Base-by-base conservation (phyloP, 2,888 invertebrate genomes). In the Drosophila putrida region DNA sequence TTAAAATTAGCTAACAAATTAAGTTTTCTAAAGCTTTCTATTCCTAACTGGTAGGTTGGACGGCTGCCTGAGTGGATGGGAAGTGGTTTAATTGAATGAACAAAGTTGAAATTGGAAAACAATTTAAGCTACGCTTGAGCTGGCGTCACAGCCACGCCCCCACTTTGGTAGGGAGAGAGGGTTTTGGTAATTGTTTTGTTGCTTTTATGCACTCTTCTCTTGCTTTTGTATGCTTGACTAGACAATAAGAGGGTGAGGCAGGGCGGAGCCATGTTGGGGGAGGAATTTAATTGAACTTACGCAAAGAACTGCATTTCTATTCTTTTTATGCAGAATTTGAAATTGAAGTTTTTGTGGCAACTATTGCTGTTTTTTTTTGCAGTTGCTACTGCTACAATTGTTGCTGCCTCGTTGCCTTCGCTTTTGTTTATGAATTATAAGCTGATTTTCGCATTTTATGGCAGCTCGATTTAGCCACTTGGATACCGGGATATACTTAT, bases 221-320 rank as follows among this genome's bases (percentile, higher is more conserved):
- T 3, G 36, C 38, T 39, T 41, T 15, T 62, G 53, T 28, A 63
- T 43, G 71, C 54, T 71, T 70, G 51, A 74, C 50, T 74, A 53
- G 53, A 63, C 64, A 67, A 47, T 6, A 9, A 13, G 25, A 1
- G 20, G 28, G 38, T 20, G 39, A 33, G 43, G 6, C n/a, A 2
- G 11, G 10, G 20, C 11, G 20, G 6, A 20, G 20, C 20, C 20
- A 2, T 20, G 20, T 20, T 20, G 20, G 20, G 20, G 20, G 20
- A 20, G 20, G 2, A 3, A 20, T 20, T 20, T 9, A 20, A 38
- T 51, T 10, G 20, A 61, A 83, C 83, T 86, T 68, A 83, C 83
- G 55, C 83, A 69, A 83, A 83, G 58, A 83, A 76, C 65, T 83
- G 78, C 86, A 83, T 83, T 71, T 53, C 15, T 15, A 9, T 13